Evolutionary conservation across 2,888 invertebrate genomes (phyloP), one percentile per base, ranked within the genome.

Genomic region (Spilarctia lutea): DNA sequence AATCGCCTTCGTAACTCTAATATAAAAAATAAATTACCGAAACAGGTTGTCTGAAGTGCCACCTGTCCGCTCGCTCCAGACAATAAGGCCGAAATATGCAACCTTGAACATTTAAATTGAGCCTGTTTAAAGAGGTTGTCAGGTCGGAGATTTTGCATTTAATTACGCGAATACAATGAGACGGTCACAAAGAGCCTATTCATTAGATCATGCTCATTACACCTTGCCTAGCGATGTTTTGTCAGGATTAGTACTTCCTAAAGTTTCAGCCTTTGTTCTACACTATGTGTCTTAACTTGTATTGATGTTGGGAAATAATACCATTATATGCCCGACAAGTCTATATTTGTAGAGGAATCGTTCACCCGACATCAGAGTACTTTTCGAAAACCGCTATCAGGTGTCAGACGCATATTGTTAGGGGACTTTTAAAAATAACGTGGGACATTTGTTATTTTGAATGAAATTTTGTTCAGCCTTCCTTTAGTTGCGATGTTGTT

Each of bases 111-210:
- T 88, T 86, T 86, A 84, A 85, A 87, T 87, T 84, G 85, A 85
- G 81, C 79, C 75, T 80, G 82, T 85, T 83, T 81, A 86, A 88
- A 87, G 86, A 87, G 87, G 81, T 83, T 84, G 79, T 78, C 76
- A 81, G 79, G 79, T 81, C 77, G 76, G 82, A 85, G 81, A 73
- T 76, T 78, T 83, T 87, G 82, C 79, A 88, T 89, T 90, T 86
- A 88, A 86, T 88, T 83, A 82, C 73, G 81, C 83, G 74, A 75
- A 85, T 86, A 91, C 90, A 92, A 91, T 91, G 85, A 87, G 83
- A 81, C 80, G 83, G 83, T 81, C 85, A 88, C 88, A 90, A 89
- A 90, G 89, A 85, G 80, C 83, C 87, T 88, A 85, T 91, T 89
- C 90, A 91, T 87, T 84, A 86, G 87, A 88, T 87, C 86, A 84